Evolutionary conservation across 1,140 invertebrate genomes (phyloP).

Genomic region (Euglossa dilemma): DNA sequence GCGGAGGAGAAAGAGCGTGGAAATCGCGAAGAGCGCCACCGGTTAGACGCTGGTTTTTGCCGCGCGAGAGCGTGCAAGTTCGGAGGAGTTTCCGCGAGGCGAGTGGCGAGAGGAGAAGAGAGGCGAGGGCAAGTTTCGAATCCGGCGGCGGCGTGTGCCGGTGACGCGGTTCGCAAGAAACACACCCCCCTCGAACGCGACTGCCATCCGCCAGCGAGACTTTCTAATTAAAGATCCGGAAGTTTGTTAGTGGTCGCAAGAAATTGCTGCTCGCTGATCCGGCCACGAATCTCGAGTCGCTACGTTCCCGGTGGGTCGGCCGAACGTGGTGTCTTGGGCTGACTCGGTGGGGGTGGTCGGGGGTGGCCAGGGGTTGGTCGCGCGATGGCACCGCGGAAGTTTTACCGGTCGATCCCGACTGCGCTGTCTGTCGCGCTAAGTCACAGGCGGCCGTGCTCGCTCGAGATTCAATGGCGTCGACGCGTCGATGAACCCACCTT

Average conservation of each 20-base stretch:
- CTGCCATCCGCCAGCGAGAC: conserved; percentile 66
- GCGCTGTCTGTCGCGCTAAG: background rate
- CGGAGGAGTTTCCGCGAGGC: conserved; percentile 70
- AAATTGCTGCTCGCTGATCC: conserved; percentile 45
- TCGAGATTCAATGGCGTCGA: conserved; percentile 13
- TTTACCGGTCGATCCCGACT: background rate
- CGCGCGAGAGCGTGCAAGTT: conserved; percentile 55
- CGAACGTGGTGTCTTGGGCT: conserved; percentile 6
- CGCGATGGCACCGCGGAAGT: background rate
- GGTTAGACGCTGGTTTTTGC: conserved; percentile 69
- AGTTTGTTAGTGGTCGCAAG: conserved; percentile 70
- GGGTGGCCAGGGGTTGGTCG: background rate
- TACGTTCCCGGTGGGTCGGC: conserved; percentile 5
- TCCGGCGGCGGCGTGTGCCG: conserved; percentile 73
- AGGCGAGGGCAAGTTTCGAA: conserved; percentile 72
- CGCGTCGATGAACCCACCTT: conserved; percentile 84
- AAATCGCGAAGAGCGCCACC: conserved; percentile 58
- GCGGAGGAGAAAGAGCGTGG: conserved; percentile 37
- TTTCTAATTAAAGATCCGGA: conserved; percentile 81
- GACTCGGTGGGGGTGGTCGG: too few species aligned
- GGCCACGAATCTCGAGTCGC: background rate
- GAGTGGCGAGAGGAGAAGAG: conserved; percentile 33
- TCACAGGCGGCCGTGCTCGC: conserved; percentile 16
- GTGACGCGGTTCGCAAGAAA: conserved; percentile 78
- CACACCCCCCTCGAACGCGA: conserved; percentile 59